Evolutionary conservation across 2,113 vertebrate species (phyloP).

Genomic region (Chitala chitala): DNA sequence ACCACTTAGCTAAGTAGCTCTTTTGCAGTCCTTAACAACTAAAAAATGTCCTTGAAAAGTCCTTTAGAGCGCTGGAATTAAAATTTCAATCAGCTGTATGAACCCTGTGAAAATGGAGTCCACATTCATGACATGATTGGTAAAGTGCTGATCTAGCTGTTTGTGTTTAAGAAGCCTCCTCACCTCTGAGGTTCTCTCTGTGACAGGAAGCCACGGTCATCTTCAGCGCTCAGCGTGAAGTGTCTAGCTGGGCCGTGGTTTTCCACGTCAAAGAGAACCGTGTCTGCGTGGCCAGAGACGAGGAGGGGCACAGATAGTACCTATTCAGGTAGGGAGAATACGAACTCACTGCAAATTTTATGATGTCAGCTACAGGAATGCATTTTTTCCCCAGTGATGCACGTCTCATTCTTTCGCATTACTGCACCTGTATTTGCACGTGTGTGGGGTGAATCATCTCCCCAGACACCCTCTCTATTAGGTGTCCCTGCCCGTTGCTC

Average conservation of each 20-base stretch:
- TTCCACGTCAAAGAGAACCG: slow-evolving; percentile 54
- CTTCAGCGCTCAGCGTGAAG: slow-evolving; percentile 47
- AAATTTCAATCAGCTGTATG: too few relatives aligned
- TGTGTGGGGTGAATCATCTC: slow-evolving; percentile 61
- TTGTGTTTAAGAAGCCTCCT: too few relatives aligned
- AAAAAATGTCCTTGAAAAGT: too few relatives aligned
- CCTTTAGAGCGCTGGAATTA: too few relatives aligned
- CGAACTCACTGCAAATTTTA: too few relatives aligned
- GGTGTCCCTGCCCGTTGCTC: slow-evolving; percentile 50
- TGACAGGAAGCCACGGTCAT: slow-evolving; percentile 60
- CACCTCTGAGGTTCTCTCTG: slow-evolving; percentile 53
- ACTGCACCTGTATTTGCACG: slow-evolving; percentile 58
- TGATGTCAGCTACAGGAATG: too few relatives aligned
- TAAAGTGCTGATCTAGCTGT: too few relatives aligned
- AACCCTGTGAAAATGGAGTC: too few relatives aligned
- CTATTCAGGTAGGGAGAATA: slow-evolving; percentile 36
- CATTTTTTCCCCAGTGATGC: too few relatives aligned
- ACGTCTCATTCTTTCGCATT: background rate
- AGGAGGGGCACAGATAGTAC: slow-evolving; percentile 40
- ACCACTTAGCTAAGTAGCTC: too few relatives aligned
- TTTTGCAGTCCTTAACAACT: too few relatives aligned
- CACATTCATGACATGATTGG: too few relatives aligned
- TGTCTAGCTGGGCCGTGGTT: slow-evolving; percentile 56
- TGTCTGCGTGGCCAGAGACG: slow-evolving; percentile 45
- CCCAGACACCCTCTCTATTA: slow-evolving; percentile 58